These are phyloP conservation scores for Podarcis cretensis DNA, from an alignment of 2,113 vertebrate species.

Conservation along the genomic window DNA sequence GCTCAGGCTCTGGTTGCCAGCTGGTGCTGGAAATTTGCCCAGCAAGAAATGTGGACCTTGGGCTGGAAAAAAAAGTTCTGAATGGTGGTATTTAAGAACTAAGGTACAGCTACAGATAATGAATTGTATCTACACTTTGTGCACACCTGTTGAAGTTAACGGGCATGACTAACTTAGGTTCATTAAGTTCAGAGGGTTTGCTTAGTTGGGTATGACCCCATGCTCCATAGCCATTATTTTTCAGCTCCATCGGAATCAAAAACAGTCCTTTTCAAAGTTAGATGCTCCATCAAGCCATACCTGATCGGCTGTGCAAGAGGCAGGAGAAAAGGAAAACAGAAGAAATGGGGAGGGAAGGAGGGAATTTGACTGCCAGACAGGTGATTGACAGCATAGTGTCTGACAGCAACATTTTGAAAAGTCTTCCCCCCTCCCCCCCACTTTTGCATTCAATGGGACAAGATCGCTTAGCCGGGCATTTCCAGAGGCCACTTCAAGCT, in stretches of 20 bases:
- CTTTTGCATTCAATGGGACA: background rate
- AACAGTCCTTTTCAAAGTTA: background rate
- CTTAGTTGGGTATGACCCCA: too few species aligned
- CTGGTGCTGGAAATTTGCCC: too few species aligned
- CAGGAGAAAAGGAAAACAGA: background rate
- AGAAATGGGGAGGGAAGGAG: background rate
- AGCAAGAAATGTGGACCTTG: too few species aligned
- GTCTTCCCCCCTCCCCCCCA: background rate
- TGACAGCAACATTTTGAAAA: background rate
- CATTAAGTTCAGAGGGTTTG: too few species aligned
- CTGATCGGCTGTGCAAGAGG: background rate
- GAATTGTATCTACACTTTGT: too few species aligned
- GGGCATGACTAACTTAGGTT: too few species aligned
- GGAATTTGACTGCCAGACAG: background rate
- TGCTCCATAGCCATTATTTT: too few species aligned
- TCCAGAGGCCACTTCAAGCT: background rate
- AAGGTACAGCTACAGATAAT: too few species aligned
- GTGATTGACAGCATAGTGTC: background rate
- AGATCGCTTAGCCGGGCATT: background rate
- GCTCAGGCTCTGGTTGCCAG: too few species aligned
- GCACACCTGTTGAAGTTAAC: too few species aligned
- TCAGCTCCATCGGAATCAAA: background rate
- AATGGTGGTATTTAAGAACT: too few species aligned
- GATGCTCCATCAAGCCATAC: background rate
- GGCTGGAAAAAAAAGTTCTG: too few species aligned